Conservation (phyloP, 2,113 vertebrate genomes). For the Mormoops blainvillei region DNA sequence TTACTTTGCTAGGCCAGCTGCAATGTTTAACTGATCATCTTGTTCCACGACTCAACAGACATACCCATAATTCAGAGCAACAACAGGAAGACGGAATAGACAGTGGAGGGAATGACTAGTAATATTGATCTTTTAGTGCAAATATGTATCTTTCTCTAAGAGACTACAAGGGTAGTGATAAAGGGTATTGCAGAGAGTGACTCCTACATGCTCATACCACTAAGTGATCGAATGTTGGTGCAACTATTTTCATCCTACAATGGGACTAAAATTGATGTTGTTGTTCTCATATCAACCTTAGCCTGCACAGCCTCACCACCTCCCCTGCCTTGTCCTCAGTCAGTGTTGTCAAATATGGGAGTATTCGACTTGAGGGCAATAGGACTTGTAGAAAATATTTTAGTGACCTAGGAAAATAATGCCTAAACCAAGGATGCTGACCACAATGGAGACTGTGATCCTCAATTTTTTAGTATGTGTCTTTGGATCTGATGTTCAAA, state of each 20-base stretch:
- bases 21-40: background rate
- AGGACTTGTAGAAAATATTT: background rate
- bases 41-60: background rate
- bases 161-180: background rate
- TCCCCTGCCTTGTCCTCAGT: background rate
- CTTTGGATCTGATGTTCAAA: background rate
- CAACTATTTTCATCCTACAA: background rate
- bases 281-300: background rate
- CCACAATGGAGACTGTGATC: background rate
- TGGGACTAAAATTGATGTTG: background rate
- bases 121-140: background rate
- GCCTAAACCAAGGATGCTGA: background rate
- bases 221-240: background rate
- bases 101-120: background rate
- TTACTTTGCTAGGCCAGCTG: too few species aligned
- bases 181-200: background rate
- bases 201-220: background rate
- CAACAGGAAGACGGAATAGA: background rate
- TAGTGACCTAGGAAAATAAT: slow-evolving; percentile 9
- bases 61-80: background rate
- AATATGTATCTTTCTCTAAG: background rate
- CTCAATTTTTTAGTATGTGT: background rate
- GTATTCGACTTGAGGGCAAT: background rate
- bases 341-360: background rate
- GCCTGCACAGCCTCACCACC: background rate